phyloP scores from a whole-genome alignment of 2,888 invertebrate genomes.

The Diadegma fenestrale region DNA sequence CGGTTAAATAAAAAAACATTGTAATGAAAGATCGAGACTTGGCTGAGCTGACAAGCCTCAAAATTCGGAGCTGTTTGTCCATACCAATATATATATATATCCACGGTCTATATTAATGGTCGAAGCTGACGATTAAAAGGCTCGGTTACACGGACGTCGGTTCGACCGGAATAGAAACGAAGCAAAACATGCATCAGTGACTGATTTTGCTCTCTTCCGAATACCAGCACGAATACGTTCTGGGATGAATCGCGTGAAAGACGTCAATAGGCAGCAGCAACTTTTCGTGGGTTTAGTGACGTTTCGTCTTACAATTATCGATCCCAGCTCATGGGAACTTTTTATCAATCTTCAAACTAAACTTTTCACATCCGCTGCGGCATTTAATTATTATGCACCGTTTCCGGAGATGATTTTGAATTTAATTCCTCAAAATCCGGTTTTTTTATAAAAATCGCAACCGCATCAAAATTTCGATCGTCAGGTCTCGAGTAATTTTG shows the following conservation, averaged over 20 bases:
- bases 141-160: slow-evolving; percentile 79
- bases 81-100: slow-evolving; percentile 16
- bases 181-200: slow-evolving; percentile 77
- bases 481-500: not conserved
- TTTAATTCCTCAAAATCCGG: too few relatives aligned
- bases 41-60: slow-evolving; percentile 36
- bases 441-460: not conserved
- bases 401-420: not conserved
- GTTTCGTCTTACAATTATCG: slow-evolving; percentile 41
- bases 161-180: slow-evolving; percentile 77
- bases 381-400: not conserved
- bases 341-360: not conserved
- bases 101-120: slow-evolving; percentile 56
- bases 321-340: not conserved
- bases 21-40: not conserved
- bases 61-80: slow-evolving; percentile 2
- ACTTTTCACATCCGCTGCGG: not conserved
- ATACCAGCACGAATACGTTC: slow-evolving; percentile 7
- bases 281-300: slow-evolving; percentile 9
- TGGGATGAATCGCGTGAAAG: slow-evolving; percentile 17
- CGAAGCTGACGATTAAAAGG: slow-evolving; percentile 76
- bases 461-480: not conserved
- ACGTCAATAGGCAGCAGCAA: slow-evolving; percentile 8
- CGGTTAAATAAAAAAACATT: not conserved
- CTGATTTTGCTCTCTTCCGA: slow-evolving; percentile 41